Conservation (phyloP, 2,797 vertebrate species). For the Acanthurus tractus region DNA sequence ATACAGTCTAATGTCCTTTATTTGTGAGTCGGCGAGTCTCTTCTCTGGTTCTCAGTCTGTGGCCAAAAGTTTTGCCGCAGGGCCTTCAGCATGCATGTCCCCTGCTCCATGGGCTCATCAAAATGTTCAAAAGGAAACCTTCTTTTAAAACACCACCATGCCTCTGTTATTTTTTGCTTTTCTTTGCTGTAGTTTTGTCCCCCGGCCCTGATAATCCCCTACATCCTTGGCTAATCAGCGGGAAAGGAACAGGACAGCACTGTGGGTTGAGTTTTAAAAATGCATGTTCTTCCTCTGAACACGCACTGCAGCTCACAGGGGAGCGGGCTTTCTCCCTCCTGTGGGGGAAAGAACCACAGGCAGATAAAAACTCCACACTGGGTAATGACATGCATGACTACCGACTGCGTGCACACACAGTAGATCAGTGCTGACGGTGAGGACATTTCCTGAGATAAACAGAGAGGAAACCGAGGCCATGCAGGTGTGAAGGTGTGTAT, state of each 20-base stretch:
- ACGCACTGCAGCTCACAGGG: slow-evolving; percentile 52
- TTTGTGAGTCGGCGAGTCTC: slow-evolving; percentile 27
- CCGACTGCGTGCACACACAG: slow-evolving; percentile 49
- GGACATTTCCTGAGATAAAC: slow-evolving; percentile 62
- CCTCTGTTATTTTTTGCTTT: slow-evolving; percentile 9
- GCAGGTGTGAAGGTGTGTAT: slow-evolving; percentile 38
- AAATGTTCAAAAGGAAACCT: slow-evolving; percentile 63
- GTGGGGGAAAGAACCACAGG: slow-evolving; percentile 41
- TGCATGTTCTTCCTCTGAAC: slow-evolving; percentile 65
- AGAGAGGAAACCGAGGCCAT: slow-evolving; percentile 38
- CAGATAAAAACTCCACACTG: slow-evolving; percentile 72
- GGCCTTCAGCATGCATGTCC: slow-evolving; percentile 39
- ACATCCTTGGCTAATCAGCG: slow-evolving; percentile 72
- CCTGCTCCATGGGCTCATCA: slow-evolving; percentile 35
- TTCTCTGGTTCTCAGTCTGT: slow-evolving; percentile 14
- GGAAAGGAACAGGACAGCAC: slow-evolving; percentile 56
- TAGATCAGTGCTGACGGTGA: slow-evolving; percentile 69
- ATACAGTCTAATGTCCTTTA: neutral
- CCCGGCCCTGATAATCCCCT: slow-evolving; percentile 50
- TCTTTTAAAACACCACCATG: slow-evolving; percentile 52
- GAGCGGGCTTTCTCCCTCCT: slow-evolving; percentile 48
- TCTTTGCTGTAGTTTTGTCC: slow-evolving; percentile 33
- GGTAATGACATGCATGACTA: slow-evolving; percentile 80
- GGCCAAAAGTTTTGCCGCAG: slow-evolving; percentile 31
- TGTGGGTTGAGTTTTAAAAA: slow-evolving; percentile 68